Percentiles rank a stretch among this genome's conserved stretches.
phyloP scores from a whole-genome alignment of 2,888 invertebrate genomes.

The Lasioglossum malachurum region DNA sequence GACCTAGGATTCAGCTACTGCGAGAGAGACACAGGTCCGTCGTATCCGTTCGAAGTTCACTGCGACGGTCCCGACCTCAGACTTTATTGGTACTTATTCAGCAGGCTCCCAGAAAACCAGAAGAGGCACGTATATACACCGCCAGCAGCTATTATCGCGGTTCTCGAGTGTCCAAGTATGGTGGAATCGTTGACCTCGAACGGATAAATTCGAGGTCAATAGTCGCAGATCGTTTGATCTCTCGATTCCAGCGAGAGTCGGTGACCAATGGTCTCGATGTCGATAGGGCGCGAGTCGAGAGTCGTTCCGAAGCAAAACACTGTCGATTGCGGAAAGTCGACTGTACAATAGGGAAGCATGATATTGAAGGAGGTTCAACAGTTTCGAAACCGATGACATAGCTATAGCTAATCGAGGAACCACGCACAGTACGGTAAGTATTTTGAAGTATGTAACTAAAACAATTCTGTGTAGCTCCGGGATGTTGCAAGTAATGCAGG shows the following conservation, averaged over 20 bases:
- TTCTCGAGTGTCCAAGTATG: not conserved
- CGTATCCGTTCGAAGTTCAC: conserved; percentile 28
- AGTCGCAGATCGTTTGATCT: conserved; percentile 57
- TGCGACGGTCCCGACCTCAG: conserved; percentile 78
- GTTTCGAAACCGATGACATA: not conserved
- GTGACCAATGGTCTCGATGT: conserved; percentile 55
- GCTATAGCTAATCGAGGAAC: not conserved
- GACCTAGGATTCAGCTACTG: not conserved
- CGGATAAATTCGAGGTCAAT: conserved; percentile 57
- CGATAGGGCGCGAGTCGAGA: conserved; percentile 66
- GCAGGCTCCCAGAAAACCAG: conserved; percentile 69
- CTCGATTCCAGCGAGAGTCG: conserved; percentile 58
- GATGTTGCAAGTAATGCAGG: not conserved
- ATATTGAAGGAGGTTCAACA: conserved; percentile 24
- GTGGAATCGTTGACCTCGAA: conserved; percentile 49
- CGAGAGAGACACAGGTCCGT: not conserved
- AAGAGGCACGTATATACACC: conserved; percentile 51
- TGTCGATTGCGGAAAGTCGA: conserved; percentile 84
- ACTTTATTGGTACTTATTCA: conserved; percentile 78
- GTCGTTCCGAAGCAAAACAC: conserved; percentile 76
- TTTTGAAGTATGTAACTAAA: too few species aligned
- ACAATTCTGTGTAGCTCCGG: not conserved
- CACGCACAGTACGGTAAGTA: not conserved
- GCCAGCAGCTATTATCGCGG: conserved; percentile 45
- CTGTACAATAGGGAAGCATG: conserved; percentile 74